These are phyloP conservation scores for Drosophila borborema DNA, from an alignment of 2,888 invertebrate genomes.

Conservation along the genomic window DNA sequence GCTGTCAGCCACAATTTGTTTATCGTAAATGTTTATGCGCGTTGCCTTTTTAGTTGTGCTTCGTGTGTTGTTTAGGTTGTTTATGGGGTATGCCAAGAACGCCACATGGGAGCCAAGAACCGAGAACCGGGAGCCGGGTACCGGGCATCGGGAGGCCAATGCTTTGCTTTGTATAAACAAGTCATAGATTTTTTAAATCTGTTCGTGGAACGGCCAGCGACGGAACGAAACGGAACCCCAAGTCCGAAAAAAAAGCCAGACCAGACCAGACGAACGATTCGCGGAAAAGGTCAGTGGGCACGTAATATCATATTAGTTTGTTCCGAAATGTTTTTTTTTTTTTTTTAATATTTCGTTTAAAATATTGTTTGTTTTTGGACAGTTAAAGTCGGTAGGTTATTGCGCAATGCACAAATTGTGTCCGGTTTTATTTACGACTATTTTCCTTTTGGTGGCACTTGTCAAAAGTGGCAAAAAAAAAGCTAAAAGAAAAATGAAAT, in stretches of 20 bases:
- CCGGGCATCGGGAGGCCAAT: neutral
- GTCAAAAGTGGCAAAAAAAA: slow-evolving; percentile 46
- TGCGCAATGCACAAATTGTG: slow-evolving; percentile 65
- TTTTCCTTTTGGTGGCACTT: slow-evolving; percentile 56
- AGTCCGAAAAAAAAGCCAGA: neutral
- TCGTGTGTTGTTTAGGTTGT: slow-evolving; percentile 42
- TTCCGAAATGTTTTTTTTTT: slow-evolving; percentile 22
- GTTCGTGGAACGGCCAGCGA: slow-evolving; percentile 44
- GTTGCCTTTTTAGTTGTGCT: slow-evolving; percentile 45
- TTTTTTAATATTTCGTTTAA: slow-evolving; percentile 5
- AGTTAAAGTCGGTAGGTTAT: slow-evolving; percentile 27
- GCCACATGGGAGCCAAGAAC: slow-evolving; percentile 56
- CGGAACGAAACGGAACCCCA: slow-evolving; percentile 12
- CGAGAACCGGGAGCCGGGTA: neutral
- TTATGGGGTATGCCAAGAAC: slow-evolving; percentile 54
- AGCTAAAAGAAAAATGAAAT: slow-evolving; percentile 39
- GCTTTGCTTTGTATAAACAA: slow-evolving; percentile 47
- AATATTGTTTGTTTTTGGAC: slow-evolving; percentile 12
- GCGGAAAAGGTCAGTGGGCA: slow-evolving; percentile 60
- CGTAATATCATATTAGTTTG: slow-evolving; percentile 15
- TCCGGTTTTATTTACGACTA: slow-evolving; percentile 55
- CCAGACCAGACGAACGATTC: slow-evolving; percentile 16
- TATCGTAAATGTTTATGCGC: slow-evolving; percentile 69
- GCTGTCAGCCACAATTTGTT: slow-evolving; percentile 64
- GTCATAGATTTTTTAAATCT: slow-evolving; percentile 49